Percentiles rank a stretch among this genome's conserved stretches.
phyloP scores from a whole-genome alignment of 2,888 invertebrate genomes.

The Stenchaetothrips biformis region DNA sequence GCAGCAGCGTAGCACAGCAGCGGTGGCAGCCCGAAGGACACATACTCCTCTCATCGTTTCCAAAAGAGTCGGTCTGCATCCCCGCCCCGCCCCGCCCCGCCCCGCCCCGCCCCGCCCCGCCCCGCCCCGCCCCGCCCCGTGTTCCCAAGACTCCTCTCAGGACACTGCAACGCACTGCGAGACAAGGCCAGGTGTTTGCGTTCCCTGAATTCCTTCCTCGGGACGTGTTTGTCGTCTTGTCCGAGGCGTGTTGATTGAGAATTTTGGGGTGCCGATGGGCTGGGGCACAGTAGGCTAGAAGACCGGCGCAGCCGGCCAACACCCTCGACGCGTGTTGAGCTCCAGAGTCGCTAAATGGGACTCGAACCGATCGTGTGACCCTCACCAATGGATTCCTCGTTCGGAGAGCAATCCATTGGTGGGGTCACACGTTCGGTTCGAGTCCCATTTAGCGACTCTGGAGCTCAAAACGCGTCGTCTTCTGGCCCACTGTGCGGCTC shows the following conservation, averaged over 20 bases:
- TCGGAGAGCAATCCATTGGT: no score
- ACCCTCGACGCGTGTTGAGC: no score
- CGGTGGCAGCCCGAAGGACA: not conserved
- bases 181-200: not conserved
- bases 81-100: not conserved
- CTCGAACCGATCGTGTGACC: no score
- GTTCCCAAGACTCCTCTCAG: not conserved
- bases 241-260: slow-evolving; percentile 5
- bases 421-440: no score
- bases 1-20: not conserved
- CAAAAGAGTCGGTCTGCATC: not conserved
- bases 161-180: not conserved
- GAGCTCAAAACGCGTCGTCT: no score
- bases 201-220: not conserved
- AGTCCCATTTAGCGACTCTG: no score
- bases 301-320: no score
- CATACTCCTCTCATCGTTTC: not conserved
- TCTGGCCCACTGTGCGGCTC: no score
- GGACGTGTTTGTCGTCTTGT: slow-evolving; percentile 3
- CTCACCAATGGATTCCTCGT: no score
- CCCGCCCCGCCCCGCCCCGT: not conserved
- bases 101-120: not conserved
- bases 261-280: not conserved
- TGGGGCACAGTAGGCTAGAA: no score
- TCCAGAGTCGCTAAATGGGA: no score